Percentiles rank a stretch among this genome's conserved stretches.
phyloP scores from a whole-genome alignment of 1,140 invertebrate species.

The Rhagoletis zephyria region DNA sequence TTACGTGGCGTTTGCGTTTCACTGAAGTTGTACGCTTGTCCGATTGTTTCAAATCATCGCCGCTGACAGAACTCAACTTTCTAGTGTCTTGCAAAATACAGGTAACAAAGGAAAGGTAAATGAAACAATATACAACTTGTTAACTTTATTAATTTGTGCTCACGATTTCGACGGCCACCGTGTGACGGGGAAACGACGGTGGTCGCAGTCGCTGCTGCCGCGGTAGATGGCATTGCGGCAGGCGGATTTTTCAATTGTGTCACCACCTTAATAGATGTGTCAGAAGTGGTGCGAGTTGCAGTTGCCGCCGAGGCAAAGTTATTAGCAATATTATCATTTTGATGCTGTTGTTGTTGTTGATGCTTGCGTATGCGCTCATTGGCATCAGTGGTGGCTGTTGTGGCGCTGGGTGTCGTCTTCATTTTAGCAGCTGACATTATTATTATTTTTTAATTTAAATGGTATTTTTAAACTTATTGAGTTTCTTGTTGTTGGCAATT shows the following conservation, averaged over 20 bases:
- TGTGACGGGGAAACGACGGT: neutral
- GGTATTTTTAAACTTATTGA: too few relatives aligned
- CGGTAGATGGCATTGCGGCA: neutral
- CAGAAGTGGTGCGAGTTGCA: neutral
- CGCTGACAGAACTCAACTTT: conserved; percentile 27
- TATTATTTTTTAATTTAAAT: neutral
- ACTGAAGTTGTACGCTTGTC: neutral
- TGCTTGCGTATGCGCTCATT: conserved; percentile 39
- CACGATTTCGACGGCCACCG: conserved; percentile 48
- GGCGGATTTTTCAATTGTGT: neutral
- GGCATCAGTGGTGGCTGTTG: conserved; percentile 53
- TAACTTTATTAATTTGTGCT: conserved; percentile 45
- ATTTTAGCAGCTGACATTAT: conserved; percentile 56
- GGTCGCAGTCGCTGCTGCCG: neutral
- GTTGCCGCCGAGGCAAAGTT: conserved; percentile 50
- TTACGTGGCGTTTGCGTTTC: conserved; percentile 18
- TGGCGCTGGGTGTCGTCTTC: conserved; percentile 57
- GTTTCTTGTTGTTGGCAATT: too few relatives aligned
- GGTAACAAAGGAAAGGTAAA: conserved; percentile 53
- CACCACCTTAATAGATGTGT: too few relatives aligned
- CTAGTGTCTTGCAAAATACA: conserved; percentile 52
- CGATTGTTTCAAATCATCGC: neutral
- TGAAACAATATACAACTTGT: conserved; percentile 48
- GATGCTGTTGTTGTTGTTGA: conserved; percentile 51
- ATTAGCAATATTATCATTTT: conserved; percentile 56